Evolutionary conservation across 2,113 vertebrate genomes (phyloP).

Genomic region (Gymnarchus niloticus): DNA sequence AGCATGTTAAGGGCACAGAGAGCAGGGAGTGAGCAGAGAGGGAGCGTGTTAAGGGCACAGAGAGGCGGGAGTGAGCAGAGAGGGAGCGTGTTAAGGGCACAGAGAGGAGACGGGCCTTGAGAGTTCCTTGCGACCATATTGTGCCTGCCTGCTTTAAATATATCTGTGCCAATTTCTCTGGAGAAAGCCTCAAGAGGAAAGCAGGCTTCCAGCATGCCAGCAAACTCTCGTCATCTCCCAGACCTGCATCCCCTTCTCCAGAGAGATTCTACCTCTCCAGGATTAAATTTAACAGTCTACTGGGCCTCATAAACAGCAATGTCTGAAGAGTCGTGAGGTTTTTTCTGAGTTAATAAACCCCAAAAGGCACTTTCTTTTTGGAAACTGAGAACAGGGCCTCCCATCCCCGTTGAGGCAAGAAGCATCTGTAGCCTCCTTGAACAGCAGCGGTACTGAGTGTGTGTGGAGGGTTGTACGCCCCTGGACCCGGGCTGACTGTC

Average conservation of each 20-base stretch:
- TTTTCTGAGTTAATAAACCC: constrained; percentile 11
- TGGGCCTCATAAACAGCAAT: constrained; percentile 1
- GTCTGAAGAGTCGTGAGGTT: background rate
- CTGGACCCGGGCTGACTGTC: constrained; percentile 76
- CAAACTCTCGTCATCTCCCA: background rate
- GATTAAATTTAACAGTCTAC: constrained; percentile 16
- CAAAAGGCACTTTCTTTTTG: constrained; percentile 8
- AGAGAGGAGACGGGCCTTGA: background rate
- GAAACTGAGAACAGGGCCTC: background rate
- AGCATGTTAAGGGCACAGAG: background rate
- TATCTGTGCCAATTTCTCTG: background rate
- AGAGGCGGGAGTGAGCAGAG: background rate
- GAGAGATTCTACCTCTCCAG: background rate
- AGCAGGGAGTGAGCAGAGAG: background rate
- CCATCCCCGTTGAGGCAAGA: background rate
- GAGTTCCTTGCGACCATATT: background rate
- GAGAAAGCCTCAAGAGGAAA: background rate
- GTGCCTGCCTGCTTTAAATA: background rate
- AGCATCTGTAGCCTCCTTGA: constrained; percentile 22
- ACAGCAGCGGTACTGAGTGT: constrained; percentile 58
- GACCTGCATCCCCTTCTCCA: background rate
- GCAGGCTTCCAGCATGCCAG: background rate
- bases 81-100: background rate
- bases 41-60: background rate
- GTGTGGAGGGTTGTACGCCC: constrained; percentile 67